Conservation (phyloP, 2,797 vertebrate species). For the Apodemus agrarius region DNA sequence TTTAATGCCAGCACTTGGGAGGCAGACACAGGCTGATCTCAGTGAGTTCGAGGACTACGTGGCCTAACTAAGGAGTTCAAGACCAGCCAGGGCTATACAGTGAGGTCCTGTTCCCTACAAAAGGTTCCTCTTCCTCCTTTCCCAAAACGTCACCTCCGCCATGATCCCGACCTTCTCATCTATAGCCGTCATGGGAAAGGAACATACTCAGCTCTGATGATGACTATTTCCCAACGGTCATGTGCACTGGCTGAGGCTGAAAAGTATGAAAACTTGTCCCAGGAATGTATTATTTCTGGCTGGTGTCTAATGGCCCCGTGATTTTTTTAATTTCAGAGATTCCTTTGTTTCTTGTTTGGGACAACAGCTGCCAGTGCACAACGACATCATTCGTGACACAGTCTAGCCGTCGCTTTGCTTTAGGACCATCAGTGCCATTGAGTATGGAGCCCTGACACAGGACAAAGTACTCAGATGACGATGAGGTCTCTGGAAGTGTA, state of each 20-base stretch:
- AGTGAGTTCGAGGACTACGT: neutral
- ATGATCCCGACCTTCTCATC: neutral
- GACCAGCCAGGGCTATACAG: neutral
- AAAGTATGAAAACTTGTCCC: neutral
- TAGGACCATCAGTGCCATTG: neutral
- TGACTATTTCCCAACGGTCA: neutral
- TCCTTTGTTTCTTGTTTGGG: neutral
- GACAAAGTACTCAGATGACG: neutral
- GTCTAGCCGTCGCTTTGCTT: neutral
- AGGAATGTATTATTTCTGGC: neutral
- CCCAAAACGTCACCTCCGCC: neutral
- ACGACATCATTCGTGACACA: neutral
- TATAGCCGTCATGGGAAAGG: neutral
- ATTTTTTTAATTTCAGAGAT: neutral
- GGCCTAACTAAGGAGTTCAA: neutral
- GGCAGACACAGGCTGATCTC: neutral
- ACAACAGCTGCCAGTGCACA: neutral
- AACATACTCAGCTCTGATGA: neutral
- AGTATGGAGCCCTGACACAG: neutral
- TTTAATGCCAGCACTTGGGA: neutral
- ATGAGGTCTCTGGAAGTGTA: neutral
- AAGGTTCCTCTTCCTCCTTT: neutral
- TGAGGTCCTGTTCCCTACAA: neutral
- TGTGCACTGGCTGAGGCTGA: neutral
- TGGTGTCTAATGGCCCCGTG: neutral